A percentile compares a stretch with the other conserved stretches of the same genome.
These are phyloP conservation scores for Aphaenogaster floridana DNA, from an alignment of 1,140 invertebrate species.

Conservation along the genomic window DNA sequence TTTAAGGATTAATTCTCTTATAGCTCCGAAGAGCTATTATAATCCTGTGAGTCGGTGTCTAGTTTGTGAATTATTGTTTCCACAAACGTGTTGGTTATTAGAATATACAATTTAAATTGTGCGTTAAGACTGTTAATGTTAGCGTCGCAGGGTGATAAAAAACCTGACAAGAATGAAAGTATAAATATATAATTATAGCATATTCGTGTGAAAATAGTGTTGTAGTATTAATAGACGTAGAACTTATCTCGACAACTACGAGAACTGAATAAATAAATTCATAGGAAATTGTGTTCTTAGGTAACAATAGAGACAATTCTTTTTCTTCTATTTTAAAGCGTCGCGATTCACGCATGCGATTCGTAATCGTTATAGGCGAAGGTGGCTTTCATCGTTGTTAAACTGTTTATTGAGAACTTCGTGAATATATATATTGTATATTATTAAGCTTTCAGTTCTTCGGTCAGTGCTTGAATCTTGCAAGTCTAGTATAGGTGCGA, in stretches of 20 bases:
- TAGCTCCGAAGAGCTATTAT: background rate
- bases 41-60: constrained; percentile 13
- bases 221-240: constrained; percentile 35
- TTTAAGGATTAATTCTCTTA: constrained; percentile 17
- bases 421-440: constrained; percentile 9
- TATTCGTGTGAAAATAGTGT: constrained; percentile 24
- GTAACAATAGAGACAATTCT: background rate
- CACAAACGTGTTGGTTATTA: constrained; percentile 27
- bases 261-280: constrained; percentile 13
- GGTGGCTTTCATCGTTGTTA: constrained; percentile 54
- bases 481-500: background rate
- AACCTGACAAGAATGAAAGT: constrained; percentile 14
- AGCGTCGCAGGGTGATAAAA: background rate
- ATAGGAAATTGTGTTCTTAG: background rate
- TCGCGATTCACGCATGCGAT: constrained; percentile 37
- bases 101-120: constrained; percentile 34
- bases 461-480: constrained; percentile 20
- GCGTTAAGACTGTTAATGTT: constrained; percentile 54
- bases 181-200: constrained; percentile 20
- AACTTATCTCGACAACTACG: background rate
- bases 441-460: constrained; percentile 16
- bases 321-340: constrained; percentile 1
- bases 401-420: constrained; percentile 36
- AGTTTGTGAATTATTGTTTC: constrained; percentile 29
- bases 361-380: constrained; percentile 24